Base-by-base conservation (phyloP, 2,797 vertebrate genomes). In the Catharus ustulatus region DNA sequence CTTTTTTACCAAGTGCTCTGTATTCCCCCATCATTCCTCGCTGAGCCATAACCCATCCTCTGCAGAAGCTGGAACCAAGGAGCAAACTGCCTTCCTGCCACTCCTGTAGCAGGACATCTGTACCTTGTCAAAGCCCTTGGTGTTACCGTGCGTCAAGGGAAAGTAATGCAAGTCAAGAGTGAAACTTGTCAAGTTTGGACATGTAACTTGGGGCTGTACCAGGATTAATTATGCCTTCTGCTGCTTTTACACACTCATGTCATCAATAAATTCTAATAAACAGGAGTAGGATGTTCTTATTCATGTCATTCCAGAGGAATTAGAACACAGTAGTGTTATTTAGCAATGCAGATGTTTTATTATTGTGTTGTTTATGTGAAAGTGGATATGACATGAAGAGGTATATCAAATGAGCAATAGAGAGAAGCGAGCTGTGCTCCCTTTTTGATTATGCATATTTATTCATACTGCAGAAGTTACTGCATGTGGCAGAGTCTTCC, bases 241-340 rank as follows among this genome's bases (percentile, higher is more conserved):
- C 94, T 97, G 81, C 78, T 97, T 96, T 96, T 97, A 94, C 92
- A 96, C 92, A 93, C 87, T 93, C 91, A 74, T 95, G 86, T 96
- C 91, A 95, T 95, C 94, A 97, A 96, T 97, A 97, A 97, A 97
- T 97, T 97, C 96, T 97, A 97, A 97, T 97, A 98, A 97, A 96
- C 95, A 97, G 89, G 91, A 96, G 90, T 94, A 94, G 93, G 93
- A 96, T 90, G 93, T 97, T 96, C 97, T 97, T 97, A 96, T 95
- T 97, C 95, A 94, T 96, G 95, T 90, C 96, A 96, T 96, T 96
- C 84, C 73, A 66, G 97, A 97, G 96, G 96, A 98, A 97, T 97
- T 97, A 97, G 97, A 97, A 97, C 96, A 96, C 93, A 97, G 96
- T 91, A 87, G 94, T 96, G 91, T 96, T 97, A 95, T 96, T 98